Conservation (phyloP, 2,888 invertebrate genomes). For the Drosophila yooni region DNA sequence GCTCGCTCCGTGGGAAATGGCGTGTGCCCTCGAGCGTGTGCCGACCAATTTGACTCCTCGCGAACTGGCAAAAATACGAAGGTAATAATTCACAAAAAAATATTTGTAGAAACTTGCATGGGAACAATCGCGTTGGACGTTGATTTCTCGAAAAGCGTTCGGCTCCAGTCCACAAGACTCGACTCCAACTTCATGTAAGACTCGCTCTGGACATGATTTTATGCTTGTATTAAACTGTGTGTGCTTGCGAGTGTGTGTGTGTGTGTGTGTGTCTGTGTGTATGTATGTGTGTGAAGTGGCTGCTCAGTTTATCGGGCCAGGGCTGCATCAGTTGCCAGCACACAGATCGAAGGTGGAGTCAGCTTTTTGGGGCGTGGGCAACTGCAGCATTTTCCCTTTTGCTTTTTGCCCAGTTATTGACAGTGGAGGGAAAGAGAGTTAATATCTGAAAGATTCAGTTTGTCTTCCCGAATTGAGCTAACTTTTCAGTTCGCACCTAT, state of each 20-base stretch:
- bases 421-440: neutral
- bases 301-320: conserved; percentile 67
- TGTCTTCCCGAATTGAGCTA: neutral
- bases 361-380: conserved; percentile 67
- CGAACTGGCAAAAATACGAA: conserved; percentile 86
- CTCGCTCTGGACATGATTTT: conserved; percentile 52
- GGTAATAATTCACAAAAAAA: conserved; percentile 85
- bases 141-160: conserved; percentile 82
- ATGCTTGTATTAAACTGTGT: neutral
- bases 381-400: conserved; percentile 46
- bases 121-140: conserved; percentile 84
- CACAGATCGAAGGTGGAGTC: conserved; percentile 68
- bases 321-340: conserved; percentile 62
- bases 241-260: neutral
- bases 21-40: conserved; percentile 88
- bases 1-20: conserved; percentile 87
- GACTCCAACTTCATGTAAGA: conserved; percentile 55
- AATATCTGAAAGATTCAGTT: neutral
- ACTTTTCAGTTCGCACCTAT: neutral
- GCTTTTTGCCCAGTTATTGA: conserved; percentile 20
- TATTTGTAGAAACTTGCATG: conserved; percentile 84
- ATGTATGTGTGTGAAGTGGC: conserved; percentile 39
- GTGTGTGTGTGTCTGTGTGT: conserved; percentile 18
- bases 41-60: conserved; percentile 86
- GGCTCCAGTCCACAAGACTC: conserved; percentile 46